A percentile compares a stretch with the other conserved stretches of the same genome.
These are phyloP conservation scores for Haemorhous mexicanus DNA, from an alignment of 2,113 vertebrate genomes.

Conservation along the genomic window DNA sequence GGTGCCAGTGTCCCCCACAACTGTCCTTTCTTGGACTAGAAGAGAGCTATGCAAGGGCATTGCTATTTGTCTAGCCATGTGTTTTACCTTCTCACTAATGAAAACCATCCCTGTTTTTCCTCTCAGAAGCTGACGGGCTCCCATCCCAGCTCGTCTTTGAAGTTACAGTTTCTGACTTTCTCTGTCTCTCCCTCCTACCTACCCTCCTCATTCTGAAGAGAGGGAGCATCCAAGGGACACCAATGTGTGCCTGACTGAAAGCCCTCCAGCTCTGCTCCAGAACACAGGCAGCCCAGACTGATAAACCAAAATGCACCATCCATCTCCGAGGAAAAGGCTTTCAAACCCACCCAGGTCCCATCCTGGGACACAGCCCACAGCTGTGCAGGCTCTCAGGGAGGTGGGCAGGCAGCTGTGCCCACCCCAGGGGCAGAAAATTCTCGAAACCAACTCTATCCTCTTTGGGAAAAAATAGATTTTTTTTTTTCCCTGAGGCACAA, in stretches of 20 bases:
- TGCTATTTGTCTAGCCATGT: background rate
- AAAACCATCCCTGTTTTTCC: constrained; percentile 16
- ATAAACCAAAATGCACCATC: background rate
- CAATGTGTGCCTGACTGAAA: accelerated
- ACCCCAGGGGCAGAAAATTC: background rate
- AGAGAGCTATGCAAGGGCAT: background rate
- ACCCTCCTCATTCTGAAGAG: background rate
- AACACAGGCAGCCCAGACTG: background rate
- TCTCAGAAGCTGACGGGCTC: background rate
- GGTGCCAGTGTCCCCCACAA: background rate
- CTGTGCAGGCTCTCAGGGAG: background rate
- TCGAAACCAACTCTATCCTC: background rate
- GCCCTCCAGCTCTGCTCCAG: background rate
- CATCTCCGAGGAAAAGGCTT: background rate
- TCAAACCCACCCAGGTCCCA: background rate
- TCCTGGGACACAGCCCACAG: background rate
- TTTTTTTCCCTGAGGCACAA: background rate
- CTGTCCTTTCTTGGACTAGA: background rate
- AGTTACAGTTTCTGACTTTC: background rate
- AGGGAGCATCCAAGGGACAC: constrained; percentile 22
- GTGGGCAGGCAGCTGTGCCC: background rate
- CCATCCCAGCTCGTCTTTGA: constrained; percentile 17
- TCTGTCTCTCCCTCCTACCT: background rate
- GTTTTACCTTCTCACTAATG: constrained; percentile 40
- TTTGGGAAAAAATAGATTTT: background rate